These are phyloP conservation scores for Clinocottus analis DNA, from an alignment of 2,113 vertebrate genomes.

Conservation along the genomic window DNA sequence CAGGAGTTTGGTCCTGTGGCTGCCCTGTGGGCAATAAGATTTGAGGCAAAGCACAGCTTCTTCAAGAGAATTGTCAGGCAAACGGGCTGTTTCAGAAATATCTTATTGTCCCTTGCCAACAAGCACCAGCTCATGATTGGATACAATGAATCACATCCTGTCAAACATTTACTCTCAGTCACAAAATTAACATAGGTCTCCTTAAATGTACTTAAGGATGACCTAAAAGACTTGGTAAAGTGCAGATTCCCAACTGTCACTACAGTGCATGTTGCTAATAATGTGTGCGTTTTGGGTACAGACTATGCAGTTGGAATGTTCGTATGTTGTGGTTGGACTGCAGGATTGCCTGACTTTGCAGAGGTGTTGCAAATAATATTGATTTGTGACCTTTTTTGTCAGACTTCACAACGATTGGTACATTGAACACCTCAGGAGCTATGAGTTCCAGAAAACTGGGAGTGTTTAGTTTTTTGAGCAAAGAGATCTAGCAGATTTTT, in stretches of 20 bases:
- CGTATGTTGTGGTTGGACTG: slow-evolving; percentile 20
- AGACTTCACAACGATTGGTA: background rate
- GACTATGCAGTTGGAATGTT: slow-evolving; percentile 30
- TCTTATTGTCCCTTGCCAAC: too few species aligned
- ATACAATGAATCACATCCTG: background rate
- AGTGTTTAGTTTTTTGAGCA: slow-evolving; percentile 15
- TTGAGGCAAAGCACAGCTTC: slow-evolving; percentile 36
- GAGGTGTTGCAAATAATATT: slow-evolving; percentile 15
- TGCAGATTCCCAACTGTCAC: slow-evolving; percentile 10
- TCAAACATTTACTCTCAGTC: slow-evolving; percentile 8
- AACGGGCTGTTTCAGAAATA: slow-evolving; percentile 10
- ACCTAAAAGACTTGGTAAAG: slow-evolving; percentile 10
- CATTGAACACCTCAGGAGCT: slow-evolving; percentile 11
- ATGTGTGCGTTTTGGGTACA: slow-evolving; percentile 14
- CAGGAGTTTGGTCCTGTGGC: too few species aligned
- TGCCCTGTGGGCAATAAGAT: background rate
- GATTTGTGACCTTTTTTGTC: slow-evolving; percentile 2
- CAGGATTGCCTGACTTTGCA: slow-evolving; percentile 18
- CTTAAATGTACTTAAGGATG: slow-evolving; percentile 19
- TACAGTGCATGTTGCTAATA: background rate
- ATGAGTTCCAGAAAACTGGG: background rate
- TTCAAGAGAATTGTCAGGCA: background rate
- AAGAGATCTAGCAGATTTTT: background rate
- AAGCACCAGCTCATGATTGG: slow-evolving; percentile 15
- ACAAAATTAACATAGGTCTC: too few species aligned